Conservation (phyloP, 1,140 invertebrate genomes). For the Drosophila kepulauana region DNA sequence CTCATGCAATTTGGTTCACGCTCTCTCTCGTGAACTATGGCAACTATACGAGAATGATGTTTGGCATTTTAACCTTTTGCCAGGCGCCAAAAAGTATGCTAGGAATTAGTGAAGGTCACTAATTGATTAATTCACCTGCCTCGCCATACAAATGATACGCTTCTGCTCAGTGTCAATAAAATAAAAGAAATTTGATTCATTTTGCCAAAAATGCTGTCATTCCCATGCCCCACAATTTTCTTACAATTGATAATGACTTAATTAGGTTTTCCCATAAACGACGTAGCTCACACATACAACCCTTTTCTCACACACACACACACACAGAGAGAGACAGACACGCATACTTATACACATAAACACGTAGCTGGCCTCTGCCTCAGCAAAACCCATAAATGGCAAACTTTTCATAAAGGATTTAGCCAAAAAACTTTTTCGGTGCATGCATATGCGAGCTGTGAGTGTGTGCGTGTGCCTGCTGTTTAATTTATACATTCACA, state of each 20-base stretch:
- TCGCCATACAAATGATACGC: constrained; percentile 16
- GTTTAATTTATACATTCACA: constrained; percentile 76
- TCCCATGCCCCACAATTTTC: constrained; percentile 19
- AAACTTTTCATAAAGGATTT: constrained; percentile 82
- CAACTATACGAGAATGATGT: constrained; percentile 62
- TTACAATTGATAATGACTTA: constrained; percentile 79
- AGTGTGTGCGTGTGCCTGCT: constrained; percentile 43
- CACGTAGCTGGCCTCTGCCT: constrained; percentile 32
- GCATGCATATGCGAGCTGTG: constrained; percentile 49
- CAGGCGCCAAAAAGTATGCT: constrained; percentile 64
- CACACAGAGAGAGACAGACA: constrained; percentile 34
- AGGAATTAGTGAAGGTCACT: constrained; percentile 73
- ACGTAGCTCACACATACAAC: constrained; percentile 16
- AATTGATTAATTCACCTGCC: constrained; percentile 76
- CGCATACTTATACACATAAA: constrained; percentile 32
- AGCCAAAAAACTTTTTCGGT: constrained; percentile 70
- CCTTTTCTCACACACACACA: constrained; percentile 36
- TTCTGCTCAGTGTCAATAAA: background rate
- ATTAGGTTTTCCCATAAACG: constrained; percentile 67
- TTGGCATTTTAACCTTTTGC: constrained; percentile 80
- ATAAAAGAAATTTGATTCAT: constrained; percentile 12
- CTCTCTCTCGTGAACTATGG: constrained; percentile 21
- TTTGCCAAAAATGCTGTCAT: background rate
- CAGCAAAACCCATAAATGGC: constrained; percentile 64
- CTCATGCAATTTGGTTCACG: background rate